phyloP scores from a whole-genome alignment of 2,797 vertebrate genomes.

The Melanotaenia nigrans region DNA sequence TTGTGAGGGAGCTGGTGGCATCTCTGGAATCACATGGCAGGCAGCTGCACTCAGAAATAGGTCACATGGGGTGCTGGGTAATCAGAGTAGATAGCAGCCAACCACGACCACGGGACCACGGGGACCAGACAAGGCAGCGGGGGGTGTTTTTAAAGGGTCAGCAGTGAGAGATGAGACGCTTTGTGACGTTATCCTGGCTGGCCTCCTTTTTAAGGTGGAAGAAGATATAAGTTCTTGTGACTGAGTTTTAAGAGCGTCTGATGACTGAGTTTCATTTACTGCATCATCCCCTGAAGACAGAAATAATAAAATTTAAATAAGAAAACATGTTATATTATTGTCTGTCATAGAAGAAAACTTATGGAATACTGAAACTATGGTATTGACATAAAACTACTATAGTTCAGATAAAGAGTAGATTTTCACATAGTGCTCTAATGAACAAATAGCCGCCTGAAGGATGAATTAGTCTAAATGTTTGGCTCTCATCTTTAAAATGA shows the following conservation, averaged over 20 bases:
- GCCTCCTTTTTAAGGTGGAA: not conserved
- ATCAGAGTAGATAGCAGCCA: conserved; percentile 54
- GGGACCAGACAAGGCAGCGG: conserved; percentile 7
- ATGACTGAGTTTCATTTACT: not conserved
- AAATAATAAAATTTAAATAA: not conserved
- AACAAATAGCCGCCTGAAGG: not conserved
- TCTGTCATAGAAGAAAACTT: not conserved
- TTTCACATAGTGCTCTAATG: not conserved
- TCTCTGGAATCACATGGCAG: conserved; percentile 74
- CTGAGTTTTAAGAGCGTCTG: conserved; percentile 2
- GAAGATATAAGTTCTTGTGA: not conserved
- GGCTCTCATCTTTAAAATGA: not conserved
- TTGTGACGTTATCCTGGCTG: not conserved
- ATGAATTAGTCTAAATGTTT: not conserved
- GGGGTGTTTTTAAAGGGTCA: not conserved
- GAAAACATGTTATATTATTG: not conserved
- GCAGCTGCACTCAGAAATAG: conserved; percentile 71
- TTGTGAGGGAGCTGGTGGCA: conserved; percentile 63
- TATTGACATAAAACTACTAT: not conserved
- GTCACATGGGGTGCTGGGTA: conserved; percentile 73
- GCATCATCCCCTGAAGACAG: not conserved
- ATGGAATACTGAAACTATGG: not conserved
- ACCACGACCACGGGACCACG: conserved; percentile 44
- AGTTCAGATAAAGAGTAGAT: not conserved
- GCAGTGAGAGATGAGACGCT: conserved; percentile 3